Conservation (phyloP, 2,113 vertebrate genomes). For the Eubucco bourcierii region DNA sequence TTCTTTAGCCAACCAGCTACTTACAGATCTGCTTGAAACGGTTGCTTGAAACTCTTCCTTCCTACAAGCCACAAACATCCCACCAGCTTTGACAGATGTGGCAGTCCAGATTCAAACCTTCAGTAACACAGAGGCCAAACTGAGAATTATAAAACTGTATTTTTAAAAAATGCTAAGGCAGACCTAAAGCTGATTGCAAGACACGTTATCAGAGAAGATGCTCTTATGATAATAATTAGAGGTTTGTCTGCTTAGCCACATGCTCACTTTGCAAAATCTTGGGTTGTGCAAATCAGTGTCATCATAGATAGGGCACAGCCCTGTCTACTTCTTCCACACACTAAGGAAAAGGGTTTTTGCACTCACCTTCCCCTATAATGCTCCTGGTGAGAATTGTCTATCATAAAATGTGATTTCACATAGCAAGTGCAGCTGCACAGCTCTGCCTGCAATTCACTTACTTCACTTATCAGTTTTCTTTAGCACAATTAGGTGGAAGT, state of each 20-base stretch:
- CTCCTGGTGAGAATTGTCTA: neutral
- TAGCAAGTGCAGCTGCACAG: neutral
- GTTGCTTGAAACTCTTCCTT: constrained; percentile 45
- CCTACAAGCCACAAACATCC: neutral
- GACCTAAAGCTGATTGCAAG: neutral
- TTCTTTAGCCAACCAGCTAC: constrained; percentile 6
- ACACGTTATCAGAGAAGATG: neutral
- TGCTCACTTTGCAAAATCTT: neutral
- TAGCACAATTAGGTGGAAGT: neutral
- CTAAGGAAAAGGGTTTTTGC: neutral
- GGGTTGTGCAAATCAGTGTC: neutral
- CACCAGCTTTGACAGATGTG: neutral
- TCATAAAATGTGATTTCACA: neutral
- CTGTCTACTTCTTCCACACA: neutral
- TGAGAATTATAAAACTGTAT: neutral
- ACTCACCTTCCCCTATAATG: neutral
- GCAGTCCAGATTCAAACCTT: neutral
- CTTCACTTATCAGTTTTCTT: neutral
- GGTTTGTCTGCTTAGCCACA: neutral
- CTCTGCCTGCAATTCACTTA: neutral
- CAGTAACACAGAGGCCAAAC: neutral
- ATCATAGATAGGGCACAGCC: neutral
- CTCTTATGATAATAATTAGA: neutral
- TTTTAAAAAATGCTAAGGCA: neutral
- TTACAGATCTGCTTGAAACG: constrained; percentile 48